Base-by-base conservation (phyloP, 23 tunicate species). In the Clavelina lepadiformis region DNA sequence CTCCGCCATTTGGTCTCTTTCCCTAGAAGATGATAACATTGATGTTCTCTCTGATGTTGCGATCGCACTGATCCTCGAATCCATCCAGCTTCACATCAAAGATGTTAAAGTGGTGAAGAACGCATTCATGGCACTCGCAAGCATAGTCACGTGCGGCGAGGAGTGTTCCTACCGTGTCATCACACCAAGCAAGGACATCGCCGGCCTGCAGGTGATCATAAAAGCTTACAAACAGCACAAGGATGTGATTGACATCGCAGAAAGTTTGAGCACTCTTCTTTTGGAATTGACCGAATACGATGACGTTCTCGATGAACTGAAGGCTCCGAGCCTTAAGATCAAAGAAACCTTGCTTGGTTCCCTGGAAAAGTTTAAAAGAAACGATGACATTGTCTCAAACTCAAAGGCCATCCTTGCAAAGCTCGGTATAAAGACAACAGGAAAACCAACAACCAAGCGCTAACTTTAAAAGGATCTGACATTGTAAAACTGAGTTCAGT, bases 1-100 rank as follows among this genome's bases (percentile, higher is more conserved):
- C 63, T 94, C 99, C 32, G 88, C 88, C 18, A 80, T 79, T 8
- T 94, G 99, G 99, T 81, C 99, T 1, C 67, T 94, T 24, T 94
- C 99, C 20, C 80, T 94, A 0, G 99, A 94, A 75, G 99, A 94
- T 76, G 95, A 77, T 21, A 86, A 86, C 66, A 61, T 86, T 22
- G 91, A 81, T 38, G 50, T 68, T 63, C 52, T 94, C 13, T 68
- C 83, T 5, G 99, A 94, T 46, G 74, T 89, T 46, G 99, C 89
- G 7, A 80, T 94, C 35, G 15, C 85, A n/a, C 74, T 71, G 5
- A 86, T 94, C 11, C 36, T 86, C 31, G 95, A 86, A 56, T 67
- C 86, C 28, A 51, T 94, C 33, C 69, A 94, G 47, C 33, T 27
- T 25, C 95, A 94, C 45, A 7, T 35, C 29, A 56, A 74, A 28